These are phyloP conservation scores for Sardinella longiceps DNA, from an alignment of 2,797 vertebrate species.

Conservation along the genomic window DNA sequence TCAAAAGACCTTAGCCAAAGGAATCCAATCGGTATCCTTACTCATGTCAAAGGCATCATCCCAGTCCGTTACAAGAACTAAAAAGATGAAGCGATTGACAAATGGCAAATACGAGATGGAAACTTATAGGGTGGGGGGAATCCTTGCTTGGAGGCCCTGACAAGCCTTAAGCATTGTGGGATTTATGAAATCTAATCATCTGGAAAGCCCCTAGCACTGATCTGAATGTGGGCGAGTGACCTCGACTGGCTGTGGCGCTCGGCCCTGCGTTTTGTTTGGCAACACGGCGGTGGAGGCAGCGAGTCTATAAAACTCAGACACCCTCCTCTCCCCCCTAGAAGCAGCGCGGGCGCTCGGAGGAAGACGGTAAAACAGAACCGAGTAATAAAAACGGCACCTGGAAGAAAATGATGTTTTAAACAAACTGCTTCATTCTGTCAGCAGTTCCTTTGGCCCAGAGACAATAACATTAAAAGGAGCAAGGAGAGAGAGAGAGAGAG, in stretches of 20 bases:
- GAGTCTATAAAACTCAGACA: constrained; percentile 49
- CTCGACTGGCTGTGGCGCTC: constrained; percentile 50
- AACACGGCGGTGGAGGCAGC: constrained; percentile 54
- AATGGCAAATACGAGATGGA: background rate
- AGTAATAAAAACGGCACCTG: constrained; percentile 66
- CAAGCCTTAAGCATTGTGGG: constrained; percentile 34
- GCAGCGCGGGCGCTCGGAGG: constrained; percentile 42
- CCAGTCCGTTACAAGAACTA: background rate
- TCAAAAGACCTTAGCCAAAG: background rate
- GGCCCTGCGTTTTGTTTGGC: constrained; percentile 48
- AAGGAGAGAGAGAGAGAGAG: background rate
- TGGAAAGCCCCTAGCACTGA: constrained; percentile 45
- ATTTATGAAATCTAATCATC: constrained; percentile 50
- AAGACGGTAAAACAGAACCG: constrained; percentile 47
- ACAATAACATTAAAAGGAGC: constrained; percentile 60
- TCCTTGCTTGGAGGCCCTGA: background rate
- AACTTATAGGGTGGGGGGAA: background rate
- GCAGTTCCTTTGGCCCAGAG: constrained; percentile 62
- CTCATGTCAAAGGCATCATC: background rate
- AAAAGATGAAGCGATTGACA: background rate
- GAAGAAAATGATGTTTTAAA: constrained; percentile 60
- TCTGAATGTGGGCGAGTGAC: constrained; percentile 54
- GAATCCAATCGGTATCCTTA: background rate
- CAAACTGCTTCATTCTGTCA: constrained; percentile 62
- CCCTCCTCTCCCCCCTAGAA: constrained; percentile 22